These are phyloP conservation scores for Plagodis pulveraria DNA, from an alignment of 2,888 invertebrate species.

Conservation along the genomic window DNA sequence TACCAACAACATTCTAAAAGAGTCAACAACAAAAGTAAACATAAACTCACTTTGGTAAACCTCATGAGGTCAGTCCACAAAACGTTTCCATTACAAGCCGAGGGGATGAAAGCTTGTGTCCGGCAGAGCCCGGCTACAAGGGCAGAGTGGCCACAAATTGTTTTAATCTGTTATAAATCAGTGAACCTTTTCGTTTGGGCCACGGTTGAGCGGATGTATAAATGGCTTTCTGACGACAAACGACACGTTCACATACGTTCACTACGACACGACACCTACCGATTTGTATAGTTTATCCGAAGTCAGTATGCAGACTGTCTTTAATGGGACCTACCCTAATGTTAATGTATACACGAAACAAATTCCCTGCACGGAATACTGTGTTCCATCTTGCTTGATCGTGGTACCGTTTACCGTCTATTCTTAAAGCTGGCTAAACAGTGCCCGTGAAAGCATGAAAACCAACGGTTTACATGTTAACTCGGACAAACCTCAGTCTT, in stretches of 20 bases:
- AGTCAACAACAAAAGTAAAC: neutral
- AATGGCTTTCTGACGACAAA: constrained; percentile 23
- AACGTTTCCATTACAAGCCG: constrained; percentile 34
- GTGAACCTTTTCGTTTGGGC: constrained; percentile 33
- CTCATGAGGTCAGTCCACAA: constrained; percentile 29
- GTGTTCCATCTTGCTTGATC: too few species aligned
- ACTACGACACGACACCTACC: neutral
- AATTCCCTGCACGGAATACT: too few species aligned
- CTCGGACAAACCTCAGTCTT: too few species aligned
- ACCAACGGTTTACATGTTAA: too few species aligned
- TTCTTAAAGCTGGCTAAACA: too few species aligned
- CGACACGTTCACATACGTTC: neutral
- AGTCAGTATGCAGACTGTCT: too few species aligned
- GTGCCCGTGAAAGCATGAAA: too few species aligned
- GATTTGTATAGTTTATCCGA: neutral
- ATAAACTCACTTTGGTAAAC: neutral
- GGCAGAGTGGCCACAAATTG: constrained; percentile 44
- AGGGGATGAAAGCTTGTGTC: constrained; percentile 42
- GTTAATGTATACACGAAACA: too few species aligned
- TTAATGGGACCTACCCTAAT: too few species aligned
- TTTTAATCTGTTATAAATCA: constrained; percentile 42
- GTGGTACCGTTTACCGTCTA: too few species aligned
- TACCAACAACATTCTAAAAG: too few species aligned
- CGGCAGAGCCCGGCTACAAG: constrained; percentile 39
- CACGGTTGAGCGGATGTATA: constrained; percentile 30